Evolutionary conservation across 2,113 vertebrate genomes (phyloP), one percentile per base, ranked within the genome.

Genomic region (Podocnemis expansa): DNA sequence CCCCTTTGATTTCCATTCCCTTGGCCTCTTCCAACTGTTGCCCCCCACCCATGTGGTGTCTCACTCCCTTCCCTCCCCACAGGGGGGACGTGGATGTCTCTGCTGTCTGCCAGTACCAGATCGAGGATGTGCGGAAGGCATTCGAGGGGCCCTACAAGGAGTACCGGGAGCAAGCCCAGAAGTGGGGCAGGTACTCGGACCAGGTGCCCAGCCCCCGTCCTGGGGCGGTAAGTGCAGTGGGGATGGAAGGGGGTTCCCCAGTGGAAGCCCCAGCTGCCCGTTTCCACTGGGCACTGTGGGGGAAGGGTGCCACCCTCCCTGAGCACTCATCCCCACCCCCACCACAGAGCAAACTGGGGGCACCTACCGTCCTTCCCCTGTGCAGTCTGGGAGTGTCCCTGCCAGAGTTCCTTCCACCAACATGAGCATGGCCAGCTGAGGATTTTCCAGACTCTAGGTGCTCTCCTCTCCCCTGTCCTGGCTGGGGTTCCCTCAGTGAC

Each of bases 121-220:
- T 99, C 82, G 91, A 96, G 41, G 99, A 99, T 25, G 98, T 99
- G 96, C 99, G 98, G 93, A 98, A 97, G 41, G 99, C 99, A 9
- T 99, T 99, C 0, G 98, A 99, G 58, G 99, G 99, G 2, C 98
- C 98, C 81, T 99, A 99, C 97, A 99, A 99, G 94, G 99, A 99
- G 56, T 99, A 99, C 96, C 97, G 98, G 1, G 99, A 99, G 93
- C 96, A 98, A 4, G 98, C 99, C 0, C 99, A 99, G 98, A 98
- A 98, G 85, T 99, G 99, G 99, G 98, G 98, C 2, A 98, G 98
- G 9, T 99, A 99, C 89, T 99, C 97, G 0, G 98, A 99, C 2
- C 51, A 97, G 1, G 98, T 99, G 9, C 99, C 99, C 3, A 97
- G 95, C 47, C 97, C 99, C 51, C 98, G 99, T 27, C 99, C 99